Evolutionary conservation across 2,113 vertebrate species (phyloP).

Genomic region (Oenanthe oenanthe): DNA sequence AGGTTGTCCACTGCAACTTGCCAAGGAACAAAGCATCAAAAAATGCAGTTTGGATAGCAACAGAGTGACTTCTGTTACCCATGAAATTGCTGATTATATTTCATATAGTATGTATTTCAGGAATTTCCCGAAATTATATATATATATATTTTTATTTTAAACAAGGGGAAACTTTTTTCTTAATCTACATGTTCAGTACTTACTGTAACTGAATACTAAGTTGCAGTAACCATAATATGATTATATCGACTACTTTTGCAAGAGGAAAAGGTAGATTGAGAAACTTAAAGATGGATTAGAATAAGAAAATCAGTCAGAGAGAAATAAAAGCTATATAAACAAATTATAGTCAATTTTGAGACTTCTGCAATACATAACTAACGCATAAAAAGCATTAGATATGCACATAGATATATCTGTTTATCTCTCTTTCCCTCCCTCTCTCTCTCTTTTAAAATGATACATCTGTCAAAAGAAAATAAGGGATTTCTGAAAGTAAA

Average conservation of each 20-base stretch:
- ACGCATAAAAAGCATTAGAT: slow-evolving; percentile 3
- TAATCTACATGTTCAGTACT: neutral
- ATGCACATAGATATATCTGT: neutral
- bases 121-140: neutral
- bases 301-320: neutral
- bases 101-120: neutral
- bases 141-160: neutral
- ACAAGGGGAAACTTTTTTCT: neutral
- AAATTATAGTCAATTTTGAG: slow-evolving; percentile 27
- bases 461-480: slow-evolving; percentile 35
- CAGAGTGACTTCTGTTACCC: neutral
- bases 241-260: neutral
- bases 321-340: slow-evolving; percentile 5
- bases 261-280: neutral
- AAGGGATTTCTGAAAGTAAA: slow-evolving; percentile 19
- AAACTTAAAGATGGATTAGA: slow-evolving; percentile 6
- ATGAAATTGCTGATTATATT: neutral
- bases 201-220: neutral
- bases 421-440: neutral
- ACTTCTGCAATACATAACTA: neutral
- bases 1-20: neutral
- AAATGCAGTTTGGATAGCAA: neutral
- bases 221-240: neutral
- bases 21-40: neutral
- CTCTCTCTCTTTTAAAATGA: neutral